Evolutionary conservation across 2,888 invertebrate species (phyloP).

Genomic region (Spisula subtruncata): DNA sequence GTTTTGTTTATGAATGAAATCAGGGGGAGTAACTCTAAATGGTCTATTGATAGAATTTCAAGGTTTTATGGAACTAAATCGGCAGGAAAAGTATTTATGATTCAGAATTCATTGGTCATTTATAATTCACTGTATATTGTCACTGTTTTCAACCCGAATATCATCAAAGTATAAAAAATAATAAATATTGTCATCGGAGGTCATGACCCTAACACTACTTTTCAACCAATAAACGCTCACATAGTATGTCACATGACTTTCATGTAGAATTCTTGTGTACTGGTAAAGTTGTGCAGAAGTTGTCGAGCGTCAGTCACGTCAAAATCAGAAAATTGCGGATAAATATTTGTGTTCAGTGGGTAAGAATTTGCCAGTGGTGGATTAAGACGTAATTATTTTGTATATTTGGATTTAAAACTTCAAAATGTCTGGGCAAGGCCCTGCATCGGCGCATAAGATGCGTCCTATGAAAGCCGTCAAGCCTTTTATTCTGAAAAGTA

Average conservation of each 20-base stretch:
- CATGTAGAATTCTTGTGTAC: conserved; percentile 70
- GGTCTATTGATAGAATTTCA: neutral
- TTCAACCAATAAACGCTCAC: conserved; percentile 69
- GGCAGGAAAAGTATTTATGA: neutral
- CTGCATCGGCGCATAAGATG: conserved; percentile 73
- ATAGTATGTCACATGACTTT: conserved; percentile 71
- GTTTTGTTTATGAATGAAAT: conserved; percentile 71
- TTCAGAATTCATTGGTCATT: neutral
- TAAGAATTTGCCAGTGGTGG: conserved; percentile 47
- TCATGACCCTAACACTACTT: conserved; percentile 55
- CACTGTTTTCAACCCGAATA: neutral
- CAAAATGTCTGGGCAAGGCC: conserved; percentile 71
- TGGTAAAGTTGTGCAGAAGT: conserved; percentile 54
- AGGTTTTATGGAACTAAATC: neutral
- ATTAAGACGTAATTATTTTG: conserved; percentile 44
- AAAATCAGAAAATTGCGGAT: conserved; percentile 29
- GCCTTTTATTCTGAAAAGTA: conserved; percentile 74
- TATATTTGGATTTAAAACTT: conserved; percentile 45
- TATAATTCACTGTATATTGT: neutral
- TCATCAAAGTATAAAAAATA: conserved; percentile 48
- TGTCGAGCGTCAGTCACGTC: conserved; percentile 48
- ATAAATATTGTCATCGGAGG: conserved; percentile 58
- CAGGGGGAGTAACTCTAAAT: conserved; percentile 68
- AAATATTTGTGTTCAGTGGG: conserved; percentile 25
- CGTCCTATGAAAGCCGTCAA: conserved; percentile 82